Conservation (phyloP, 2,888 invertebrate genomes). For the Cataglyphis cursor region DNA sequence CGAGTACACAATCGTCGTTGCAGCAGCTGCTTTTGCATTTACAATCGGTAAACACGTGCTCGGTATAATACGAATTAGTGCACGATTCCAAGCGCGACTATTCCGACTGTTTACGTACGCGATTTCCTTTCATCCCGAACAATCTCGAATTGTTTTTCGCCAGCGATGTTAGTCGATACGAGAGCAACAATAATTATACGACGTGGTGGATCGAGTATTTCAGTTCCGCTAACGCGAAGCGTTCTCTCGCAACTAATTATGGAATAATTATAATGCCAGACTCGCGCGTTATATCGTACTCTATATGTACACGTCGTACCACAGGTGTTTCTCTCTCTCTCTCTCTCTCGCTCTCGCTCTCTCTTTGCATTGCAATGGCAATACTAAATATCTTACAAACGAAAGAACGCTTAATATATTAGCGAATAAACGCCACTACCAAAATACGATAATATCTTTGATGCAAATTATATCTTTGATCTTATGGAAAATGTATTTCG, state of each 20-base stretch:
- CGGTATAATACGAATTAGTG: conserved; percentile 67
- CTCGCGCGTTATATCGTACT: conserved; percentile 12
- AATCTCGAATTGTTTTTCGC: conserved; percentile 37
- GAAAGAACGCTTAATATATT: conserved; percentile 12
- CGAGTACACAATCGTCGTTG: conserved; percentile 49
- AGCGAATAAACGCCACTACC: background rate
- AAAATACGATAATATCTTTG: conserved; percentile 13
- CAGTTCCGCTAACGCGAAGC: conserved; percentile 27
- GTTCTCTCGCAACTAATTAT: conserved; percentile 41
- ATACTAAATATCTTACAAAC: conserved; percentile 18
- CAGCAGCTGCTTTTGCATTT: conserved; percentile 28
- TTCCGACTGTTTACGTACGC: conserved; percentile 51
- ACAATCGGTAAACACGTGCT: conserved; percentile 68
- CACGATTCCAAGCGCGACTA: conserved; percentile 34
- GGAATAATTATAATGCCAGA: conserved; percentile 44
- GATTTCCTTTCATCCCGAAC: conserved; percentile 5
- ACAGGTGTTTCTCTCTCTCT: background rate
- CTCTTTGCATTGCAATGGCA: background rate
- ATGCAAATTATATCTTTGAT: conserved; percentile 29
- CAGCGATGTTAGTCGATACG: conserved; percentile 18
- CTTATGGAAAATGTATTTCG: background rate
- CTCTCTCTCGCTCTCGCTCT: background rate
- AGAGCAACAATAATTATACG: conserved; percentile 24
- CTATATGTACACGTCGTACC: background rate
- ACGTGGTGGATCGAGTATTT: conserved; percentile 33